Evolutionary conservation across 2,113 vertebrate genomes (phyloP).

Genomic region (Agelaius phoeniceus): DNA sequence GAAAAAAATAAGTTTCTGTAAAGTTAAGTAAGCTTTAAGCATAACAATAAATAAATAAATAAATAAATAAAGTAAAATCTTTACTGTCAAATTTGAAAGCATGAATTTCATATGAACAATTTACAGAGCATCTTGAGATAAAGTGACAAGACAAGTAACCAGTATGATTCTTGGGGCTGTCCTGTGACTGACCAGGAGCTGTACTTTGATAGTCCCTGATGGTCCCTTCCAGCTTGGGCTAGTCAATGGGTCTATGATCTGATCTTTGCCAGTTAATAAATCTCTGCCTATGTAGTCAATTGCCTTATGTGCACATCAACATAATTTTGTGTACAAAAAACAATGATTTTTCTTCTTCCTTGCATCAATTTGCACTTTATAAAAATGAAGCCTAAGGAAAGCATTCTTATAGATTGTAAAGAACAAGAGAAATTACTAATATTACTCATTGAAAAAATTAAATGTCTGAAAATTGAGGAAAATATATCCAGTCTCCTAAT

Average conservation of each 20-base stretch:
- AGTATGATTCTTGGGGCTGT: not conserved
- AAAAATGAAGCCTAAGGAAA: not conserved
- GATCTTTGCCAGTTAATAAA: not conserved
- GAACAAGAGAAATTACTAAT: not conserved
- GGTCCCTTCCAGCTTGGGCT: not conserved
- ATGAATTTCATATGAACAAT: not conserved
- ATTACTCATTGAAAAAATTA: not conserved
- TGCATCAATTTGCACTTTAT: not conserved
- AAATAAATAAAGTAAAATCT: not conserved
- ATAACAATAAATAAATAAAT: not conserved
- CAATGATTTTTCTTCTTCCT: rapidly evolving
- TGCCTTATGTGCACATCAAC: not conserved
- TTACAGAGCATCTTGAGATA: not conserved
- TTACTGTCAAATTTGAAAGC: not conserved
- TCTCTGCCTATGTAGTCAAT: not conserved
- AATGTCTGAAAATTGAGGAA: not conserved
- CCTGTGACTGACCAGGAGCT: not conserved
- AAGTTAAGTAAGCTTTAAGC: not conserved
- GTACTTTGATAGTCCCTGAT: not conserved
- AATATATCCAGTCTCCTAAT: not conserved
- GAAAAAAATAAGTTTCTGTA: not conserved
- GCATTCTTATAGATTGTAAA: not conserved
- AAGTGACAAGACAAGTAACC: not conserved
- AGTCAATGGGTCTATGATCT: not conserved
- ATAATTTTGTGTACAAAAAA: not conserved